Evolutionary conservation across 2,113 vertebrate genomes (phyloP).

Genomic region (Chlorodrepanis virens): DNA sequence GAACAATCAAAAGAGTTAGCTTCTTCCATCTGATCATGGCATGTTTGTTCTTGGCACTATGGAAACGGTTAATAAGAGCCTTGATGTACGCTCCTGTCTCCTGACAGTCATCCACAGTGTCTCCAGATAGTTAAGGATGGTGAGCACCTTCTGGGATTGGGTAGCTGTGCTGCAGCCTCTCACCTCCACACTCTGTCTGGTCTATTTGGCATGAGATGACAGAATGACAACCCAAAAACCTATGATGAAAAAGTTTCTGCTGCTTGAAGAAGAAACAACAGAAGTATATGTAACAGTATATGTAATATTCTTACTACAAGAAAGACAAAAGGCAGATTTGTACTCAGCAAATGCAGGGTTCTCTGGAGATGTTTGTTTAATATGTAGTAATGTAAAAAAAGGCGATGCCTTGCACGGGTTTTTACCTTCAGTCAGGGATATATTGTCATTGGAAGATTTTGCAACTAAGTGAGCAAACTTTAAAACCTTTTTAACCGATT

Average conservation of each 20-base stretch:
- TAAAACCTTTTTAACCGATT: background rate
- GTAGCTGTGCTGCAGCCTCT: background rate
- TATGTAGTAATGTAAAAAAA: rapidly evolving
- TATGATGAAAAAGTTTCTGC: background rate
- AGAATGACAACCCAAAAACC: background rate
- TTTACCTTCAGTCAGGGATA: background rate
- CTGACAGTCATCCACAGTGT: background rate
- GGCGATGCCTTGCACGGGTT: background rate
- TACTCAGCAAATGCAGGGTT: background rate
- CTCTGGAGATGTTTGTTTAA: background rate
- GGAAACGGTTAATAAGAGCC: background rate
- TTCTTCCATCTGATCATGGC: background rate
- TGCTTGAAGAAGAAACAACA: background rate
- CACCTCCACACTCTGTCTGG: background rate
- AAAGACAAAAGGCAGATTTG: background rate
- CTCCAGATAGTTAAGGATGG: background rate
- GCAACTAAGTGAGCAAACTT: background rate
- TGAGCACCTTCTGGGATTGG: background rate
- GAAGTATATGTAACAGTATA: background rate
- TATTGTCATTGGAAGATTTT: background rate
- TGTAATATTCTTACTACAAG: background rate
- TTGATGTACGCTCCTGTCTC: background rate
- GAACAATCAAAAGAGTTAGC: background rate
- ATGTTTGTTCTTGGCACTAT: background rate
- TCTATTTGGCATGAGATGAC: background rate